Conservation (phyloP, 2,797 vertebrate species). For the Eulemur coronatus region DNA sequence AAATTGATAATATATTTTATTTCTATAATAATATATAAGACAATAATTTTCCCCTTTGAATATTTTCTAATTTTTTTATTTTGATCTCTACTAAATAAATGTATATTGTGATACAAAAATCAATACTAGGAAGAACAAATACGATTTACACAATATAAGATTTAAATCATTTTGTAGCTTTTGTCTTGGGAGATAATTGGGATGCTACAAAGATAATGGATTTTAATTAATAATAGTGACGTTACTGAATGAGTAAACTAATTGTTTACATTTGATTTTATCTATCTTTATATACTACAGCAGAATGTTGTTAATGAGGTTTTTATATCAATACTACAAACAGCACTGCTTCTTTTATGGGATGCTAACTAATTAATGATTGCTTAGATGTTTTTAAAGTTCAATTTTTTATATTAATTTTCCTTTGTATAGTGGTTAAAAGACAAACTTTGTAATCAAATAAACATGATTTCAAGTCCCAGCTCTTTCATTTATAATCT, state of each 20-base stretch:
- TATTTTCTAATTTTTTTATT: not conserved
- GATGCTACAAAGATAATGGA: not conserved
- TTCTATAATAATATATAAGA: not conserved
- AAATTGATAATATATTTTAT: not conserved
- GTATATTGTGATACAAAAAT: not conserved
- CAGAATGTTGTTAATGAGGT: not conserved
- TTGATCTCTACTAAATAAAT: not conserved
- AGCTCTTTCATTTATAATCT: not conserved
- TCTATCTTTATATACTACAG: not conserved
- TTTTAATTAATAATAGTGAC: not conserved
- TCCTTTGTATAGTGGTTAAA: not conserved
- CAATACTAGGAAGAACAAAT: not conserved
- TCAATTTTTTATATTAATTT: constrained; percentile 5
- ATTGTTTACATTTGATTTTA: not conserved
- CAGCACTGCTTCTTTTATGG: not conserved
- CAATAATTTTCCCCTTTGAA: not conserved
- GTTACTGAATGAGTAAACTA: not conserved
- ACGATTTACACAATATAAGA: not conserved
- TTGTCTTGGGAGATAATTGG: not conserved
- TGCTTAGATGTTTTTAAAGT: not conserved
- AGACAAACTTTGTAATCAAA: not conserved
- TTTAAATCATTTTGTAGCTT: not conserved
- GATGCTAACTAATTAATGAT: not conserved
- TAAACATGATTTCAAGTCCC: not conserved
- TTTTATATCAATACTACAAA: not conserved